A percentile compares a stretch with the other conserved stretches of the same genome.
Conservation (phyloP, 2,113 vertebrate species). For the Gymnobelideus leadbeateri region DNA sequence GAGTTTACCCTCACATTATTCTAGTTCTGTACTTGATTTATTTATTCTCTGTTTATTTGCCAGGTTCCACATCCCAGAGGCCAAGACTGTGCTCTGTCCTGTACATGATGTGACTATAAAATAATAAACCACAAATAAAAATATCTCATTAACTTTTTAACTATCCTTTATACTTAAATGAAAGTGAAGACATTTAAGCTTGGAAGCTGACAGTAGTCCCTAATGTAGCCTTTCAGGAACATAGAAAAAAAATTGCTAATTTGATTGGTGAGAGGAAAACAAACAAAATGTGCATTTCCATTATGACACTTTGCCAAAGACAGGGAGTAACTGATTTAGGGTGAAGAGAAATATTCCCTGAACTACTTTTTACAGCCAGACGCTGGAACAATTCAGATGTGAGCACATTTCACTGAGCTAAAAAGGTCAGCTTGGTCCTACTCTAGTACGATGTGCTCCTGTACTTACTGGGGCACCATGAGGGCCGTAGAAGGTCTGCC, state of each 20-base stretch:
- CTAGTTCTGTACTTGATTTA: neutral
- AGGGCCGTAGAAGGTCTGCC: neutral
- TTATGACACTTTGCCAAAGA: neutral
- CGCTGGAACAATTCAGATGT: neutral
- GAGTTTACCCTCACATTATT: neutral
- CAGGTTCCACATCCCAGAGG: slow-evolving; percentile 10
- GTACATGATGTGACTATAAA: neutral
- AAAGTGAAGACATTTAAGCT: neutral
- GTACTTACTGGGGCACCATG: neutral
- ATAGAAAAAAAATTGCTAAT: neutral
- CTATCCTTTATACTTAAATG: neutral
- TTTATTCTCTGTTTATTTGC: neutral
- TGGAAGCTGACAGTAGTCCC: neutral
- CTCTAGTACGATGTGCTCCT: neutral
- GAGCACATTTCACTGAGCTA: neutral
- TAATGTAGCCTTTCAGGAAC: neutral
- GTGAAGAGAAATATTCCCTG: neutral
- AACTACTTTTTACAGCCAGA: neutral
- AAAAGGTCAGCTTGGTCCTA: neutral
- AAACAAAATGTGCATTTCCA: neutral
- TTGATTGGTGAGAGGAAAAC: neutral
- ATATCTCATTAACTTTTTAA: neutral
- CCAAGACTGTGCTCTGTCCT: neutral
- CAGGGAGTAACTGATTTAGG: neutral
- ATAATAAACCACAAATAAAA: slow-evolving; percentile 20